Evolutionary conservation across 2,797 vertebrate genomes (phyloP), one percentile per base, ranked within the genome.

Genomic region (Sarcophilus harrisii): DNA sequence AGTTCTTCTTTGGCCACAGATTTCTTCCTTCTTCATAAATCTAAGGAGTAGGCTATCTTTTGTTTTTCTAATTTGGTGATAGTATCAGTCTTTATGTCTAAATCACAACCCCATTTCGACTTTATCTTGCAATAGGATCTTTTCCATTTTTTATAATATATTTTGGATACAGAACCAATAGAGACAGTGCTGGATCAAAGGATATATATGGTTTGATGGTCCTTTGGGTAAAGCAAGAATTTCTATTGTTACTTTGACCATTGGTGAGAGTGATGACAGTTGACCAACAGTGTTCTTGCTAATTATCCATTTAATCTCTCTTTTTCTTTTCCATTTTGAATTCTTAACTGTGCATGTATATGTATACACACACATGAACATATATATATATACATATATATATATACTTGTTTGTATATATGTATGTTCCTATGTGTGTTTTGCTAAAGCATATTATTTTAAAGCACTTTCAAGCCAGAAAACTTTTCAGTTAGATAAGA

Each of bases 181-280:
- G 52, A 52, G 52, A 52, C 52, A 52, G 0, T 52, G 52, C 52
- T 52, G 4, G 52, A 52, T 52, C 52, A 52, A 52, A 52, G 52
- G 52, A 52, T 52, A 52, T 52, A 5, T 52, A 52, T 52, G 6
- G 52, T 52, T 52, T 52, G 52, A 6, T 52, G 4, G 52, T 52
- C 52, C 52, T 52, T 52, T 52, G 52, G 52, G 52, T 52, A 52
- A 52, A 52, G 62, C 13, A 58, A 81, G 87, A n/a, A 91, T 21
- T 38, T 52, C 5, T 49, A 0, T 3, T 58, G 2, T 89, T 52
- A 58, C 93, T 32, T 0, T 57, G 52, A 90, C 52, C 3, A 92
- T 0, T 13, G 21, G 29, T 30, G 14, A 38, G 45, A 2, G n/a
- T 49, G 4, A 13, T 21, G 9, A 21, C 1, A 2, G n/a, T 38